These are phyloP conservation scores for Micromussa lordhowensis DNA, from an alignment of 92 coral and sea anemone species.

Conservation along the genomic window DNA sequence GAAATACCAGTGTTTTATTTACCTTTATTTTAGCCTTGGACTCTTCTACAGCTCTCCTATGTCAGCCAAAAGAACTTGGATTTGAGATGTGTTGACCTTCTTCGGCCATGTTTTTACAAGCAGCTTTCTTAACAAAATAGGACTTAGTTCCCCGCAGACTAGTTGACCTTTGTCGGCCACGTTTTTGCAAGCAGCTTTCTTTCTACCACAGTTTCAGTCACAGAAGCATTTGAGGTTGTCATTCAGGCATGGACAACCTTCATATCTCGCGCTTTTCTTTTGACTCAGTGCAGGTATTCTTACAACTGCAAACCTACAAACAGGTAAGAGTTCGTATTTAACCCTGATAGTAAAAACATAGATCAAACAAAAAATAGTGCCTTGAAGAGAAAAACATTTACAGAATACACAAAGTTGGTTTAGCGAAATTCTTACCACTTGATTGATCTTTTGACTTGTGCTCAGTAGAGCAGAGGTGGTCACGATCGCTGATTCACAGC, in stretches of 20 bases:
- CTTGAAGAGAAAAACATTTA: background rate
- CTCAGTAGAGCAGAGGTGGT: background rate
- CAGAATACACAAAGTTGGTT: too few relatives aligned
- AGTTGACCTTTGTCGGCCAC: too few relatives aligned
- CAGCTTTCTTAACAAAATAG: slow-evolving; percentile 44
- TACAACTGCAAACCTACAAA: slow-evolving; percentile 39
- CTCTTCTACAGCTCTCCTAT: slow-evolving; percentile 23
- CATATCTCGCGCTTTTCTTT: slow-evolving; percentile 33
- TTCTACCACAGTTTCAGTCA: slow-evolving; percentile 51
- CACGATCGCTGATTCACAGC: background rate
- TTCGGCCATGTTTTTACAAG: slow-evolving; percentile 49
- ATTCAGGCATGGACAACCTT: slow-evolving; percentile 63
- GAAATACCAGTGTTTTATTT: background rate
- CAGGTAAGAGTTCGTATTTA: background rate
- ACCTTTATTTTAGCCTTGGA: slow-evolving; percentile 7
- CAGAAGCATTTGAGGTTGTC: slow-evolving; percentile 44
- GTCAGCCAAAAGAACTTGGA: slow-evolving; percentile 63
- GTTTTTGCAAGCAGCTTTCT: slow-evolving; percentile 45
- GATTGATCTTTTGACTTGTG: slow-evolving; percentile 1
- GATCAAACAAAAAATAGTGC: background rate
- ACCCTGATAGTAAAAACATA: background rate
- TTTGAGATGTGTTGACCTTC: slow-evolving; percentile 30
- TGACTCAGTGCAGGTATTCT: slow-evolving; percentile 65
- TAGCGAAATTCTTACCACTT: slow-evolving; percentile 4
- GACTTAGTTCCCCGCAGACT: too few relatives aligned